Conservation (phyloP, 2,113 vertebrate genomes). For the Hyla sarda region DNA sequence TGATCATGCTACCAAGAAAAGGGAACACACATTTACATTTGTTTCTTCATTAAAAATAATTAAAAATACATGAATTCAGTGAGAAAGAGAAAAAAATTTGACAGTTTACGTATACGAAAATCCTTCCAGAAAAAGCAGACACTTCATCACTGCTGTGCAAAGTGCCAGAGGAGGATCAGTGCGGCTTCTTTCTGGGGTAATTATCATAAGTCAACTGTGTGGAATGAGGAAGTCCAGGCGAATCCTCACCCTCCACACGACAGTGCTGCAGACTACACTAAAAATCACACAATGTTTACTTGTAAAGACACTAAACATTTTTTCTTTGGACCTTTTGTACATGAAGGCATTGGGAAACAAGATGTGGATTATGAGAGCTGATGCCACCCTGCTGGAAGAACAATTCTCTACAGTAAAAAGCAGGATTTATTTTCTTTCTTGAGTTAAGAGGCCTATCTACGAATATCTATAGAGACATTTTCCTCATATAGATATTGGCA, state of each 20-base stretch:
- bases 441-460: too few species aligned
- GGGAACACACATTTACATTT: conserved; percentile 25
- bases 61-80: conserved; percentile 9
- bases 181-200: conserved; percentile 31
- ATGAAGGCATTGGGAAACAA: too few species aligned
- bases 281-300: neutral
- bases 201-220: conserved; percentile 45
- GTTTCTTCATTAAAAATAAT: conserved; percentile 17
- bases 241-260: neutral
- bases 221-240: conserved; percentile 33
- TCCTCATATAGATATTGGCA: too few species aligned
- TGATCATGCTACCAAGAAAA: neutral
- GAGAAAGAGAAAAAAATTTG: conserved; percentile 39
- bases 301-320: neutral
- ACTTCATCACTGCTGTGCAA: conserved; percentile 40
- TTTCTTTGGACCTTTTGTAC: too few species aligned
- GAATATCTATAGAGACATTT: too few species aligned
- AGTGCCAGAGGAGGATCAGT: conserved; percentile 41
- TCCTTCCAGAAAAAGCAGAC: conserved; percentile 54
- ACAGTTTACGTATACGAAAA: conserved; percentile 48
- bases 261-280: neutral
- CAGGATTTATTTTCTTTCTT: too few species aligned
- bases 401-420: too few species aligned
- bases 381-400: too few species aligned
- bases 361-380: too few species aligned